Base-by-base conservation (phyloP, 2,888 invertebrate genomes). In the Caenorhabditis becei region DNA sequence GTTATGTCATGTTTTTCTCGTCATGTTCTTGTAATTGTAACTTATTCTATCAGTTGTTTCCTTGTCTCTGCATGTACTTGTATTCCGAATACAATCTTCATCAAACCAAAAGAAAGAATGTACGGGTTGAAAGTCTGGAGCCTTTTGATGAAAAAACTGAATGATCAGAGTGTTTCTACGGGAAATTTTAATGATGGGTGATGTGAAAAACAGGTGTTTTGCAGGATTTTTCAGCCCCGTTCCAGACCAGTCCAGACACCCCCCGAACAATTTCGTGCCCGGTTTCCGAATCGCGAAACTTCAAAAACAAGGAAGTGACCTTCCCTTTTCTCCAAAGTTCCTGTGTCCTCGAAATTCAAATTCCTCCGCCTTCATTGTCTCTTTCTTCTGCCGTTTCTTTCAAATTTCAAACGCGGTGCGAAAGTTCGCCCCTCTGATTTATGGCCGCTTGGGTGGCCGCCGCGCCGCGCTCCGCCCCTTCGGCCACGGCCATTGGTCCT, bases 351-450 rank as follows among this genome's bases (percentile, higher is more conserved):
- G 54, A 54, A 54, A 54, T 54, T 41, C 35, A 37, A 26, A 26
- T 37, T 35, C 23, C 35, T 66, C 14, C 32, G 14, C 11, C 41
- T 56, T 35, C 24, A 18, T 56, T 26, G 14, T 41, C 41, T 41
- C 41, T 41, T 16, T 10, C 14, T 2, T 41, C 41, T 41, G 8
- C 14, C 41, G 10, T 41, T 41, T 41, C 41, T 41, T 28, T 49
- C 14, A 28, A 56, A 67, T 18, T 67, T 54, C 20, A 54, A 66
- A 54, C 54, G 41, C 44, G 37, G 26, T 54, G 24, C 28, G 58
- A 58, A 58, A 67, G 26, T 41, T 56, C 56, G 23, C 44, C 32
- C 56, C 26, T 32, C 28, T 54, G 67, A 67, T 56, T 56, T 67
- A 56, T 44, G 56, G 18, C 56, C 28, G 24, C 23, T 47, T 26